Evolutionary conservation across 2,888 invertebrate species (phyloP).

Genomic region (Pasiphila rectangulata): DNA sequence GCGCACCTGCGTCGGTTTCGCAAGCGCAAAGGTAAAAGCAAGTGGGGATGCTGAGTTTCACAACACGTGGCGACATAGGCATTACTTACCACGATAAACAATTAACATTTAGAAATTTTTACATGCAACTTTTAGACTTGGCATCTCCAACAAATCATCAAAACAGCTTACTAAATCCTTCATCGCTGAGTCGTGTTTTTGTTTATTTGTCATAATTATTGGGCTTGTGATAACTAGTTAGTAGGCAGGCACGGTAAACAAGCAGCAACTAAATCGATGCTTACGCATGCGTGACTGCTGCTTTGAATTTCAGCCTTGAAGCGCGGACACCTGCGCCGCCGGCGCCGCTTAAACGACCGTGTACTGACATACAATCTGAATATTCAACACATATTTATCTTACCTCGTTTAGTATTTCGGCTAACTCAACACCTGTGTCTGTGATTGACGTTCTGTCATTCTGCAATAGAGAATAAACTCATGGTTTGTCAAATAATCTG

Average conservation of each 20-base stretch:
- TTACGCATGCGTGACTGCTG: conserved; percentile 79
- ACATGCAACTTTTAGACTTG: not conserved
- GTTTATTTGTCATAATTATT: not conserved
- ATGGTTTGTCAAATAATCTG: conserved; percentile 21
- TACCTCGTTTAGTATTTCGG: conserved; percentile 70
- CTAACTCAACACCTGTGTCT: conserved; percentile 72
- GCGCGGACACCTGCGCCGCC: conserved; percentile 83
- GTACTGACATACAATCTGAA: conserved; percentile 78
- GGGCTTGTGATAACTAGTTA: too few relatives aligned
- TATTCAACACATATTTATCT: conserved; percentile 77
- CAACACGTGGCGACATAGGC: conserved; percentile 63
- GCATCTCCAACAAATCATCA: too few relatives aligned
- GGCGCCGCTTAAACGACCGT: conserved; percentile 82
- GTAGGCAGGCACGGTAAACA: conserved; percentile 22
- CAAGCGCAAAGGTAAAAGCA: conserved; percentile 79
- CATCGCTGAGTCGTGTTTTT: too few relatives aligned
- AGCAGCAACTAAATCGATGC: conserved; percentile 61
- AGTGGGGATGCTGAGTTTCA: conserved; percentile 78
- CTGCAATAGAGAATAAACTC: conserved; percentile 20
- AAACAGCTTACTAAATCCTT: too few relatives aligned
- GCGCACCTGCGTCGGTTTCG: conserved; percentile 81
- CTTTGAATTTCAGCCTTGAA: conserved; percentile 82
- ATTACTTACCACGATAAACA: conserved; percentile 37
- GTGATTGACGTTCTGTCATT: conserved; percentile 60
- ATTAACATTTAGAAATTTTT: conserved; percentile 12